Evolutionary conservation across 1,140 invertebrate genomes (phyloP), one percentile per base, ranked within the genome.

Genomic region (Platyscapa corneri): DNA sequence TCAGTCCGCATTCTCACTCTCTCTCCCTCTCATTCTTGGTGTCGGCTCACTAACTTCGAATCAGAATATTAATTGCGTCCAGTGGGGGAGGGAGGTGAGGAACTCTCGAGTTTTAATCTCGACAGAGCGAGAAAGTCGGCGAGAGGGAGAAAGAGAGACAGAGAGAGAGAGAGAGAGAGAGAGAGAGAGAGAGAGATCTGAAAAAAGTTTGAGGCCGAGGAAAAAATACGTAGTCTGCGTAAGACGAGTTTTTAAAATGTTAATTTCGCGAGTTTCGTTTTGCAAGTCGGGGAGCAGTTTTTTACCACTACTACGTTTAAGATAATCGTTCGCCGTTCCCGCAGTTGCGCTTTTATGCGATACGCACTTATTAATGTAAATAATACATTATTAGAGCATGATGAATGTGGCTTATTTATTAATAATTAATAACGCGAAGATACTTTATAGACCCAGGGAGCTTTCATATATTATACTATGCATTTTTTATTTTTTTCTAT

Each of bases 41-140:
- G 70, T 42, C 70, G 37, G 23, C 37, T n/a, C 42, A 49, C 80
- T 30, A 34, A 53, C n/a, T 32, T n/a, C 86, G 86, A 91, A 90
- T 88, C 86, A 89, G 91, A 89, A 91, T 92, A 92, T 92, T 92
- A 92, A 92, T 92, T 91, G 90, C 87, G 75, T 87, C 78, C 87
- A 78, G 83, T 27, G 14, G 78, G 81, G 82, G 85, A 46, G 75
- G 75, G 67, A n/a, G 3, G 23, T 32, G 85, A 74, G 23, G 64
- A 23, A 18, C 46, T 46, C 37, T 81, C 49, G 72, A 76, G 46
- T 39, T 76, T 85, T 80, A 85, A 81, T 85, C 84, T 79, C 42
- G 10, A 34, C 20, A 74, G 60, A 20, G 56, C 42, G 10, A 16
- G 30, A 2, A 49, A 84, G 67, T 80, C 79, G 86, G 65, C 12